A percentile compares a stretch with the other conserved stretches of the same genome.
These are phyloP conservation scores for Diachasmimorpha longicaudata DNA, from an alignment of 1,140 invertebrate species.

Conservation along the genomic window DNA sequence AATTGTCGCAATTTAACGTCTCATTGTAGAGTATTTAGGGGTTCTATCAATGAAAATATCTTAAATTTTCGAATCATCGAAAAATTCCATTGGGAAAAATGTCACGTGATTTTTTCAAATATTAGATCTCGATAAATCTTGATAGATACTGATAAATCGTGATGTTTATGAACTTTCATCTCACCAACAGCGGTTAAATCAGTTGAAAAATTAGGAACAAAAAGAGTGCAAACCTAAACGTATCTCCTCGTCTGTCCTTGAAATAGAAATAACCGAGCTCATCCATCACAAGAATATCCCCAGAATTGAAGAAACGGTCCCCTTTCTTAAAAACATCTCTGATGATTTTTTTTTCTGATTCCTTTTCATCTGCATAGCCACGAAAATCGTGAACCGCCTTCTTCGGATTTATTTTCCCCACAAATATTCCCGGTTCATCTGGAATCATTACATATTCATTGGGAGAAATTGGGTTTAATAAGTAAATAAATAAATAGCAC, in stretches of 20 bases:
- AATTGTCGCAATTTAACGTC: no score
- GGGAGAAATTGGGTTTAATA: neutral
- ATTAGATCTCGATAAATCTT: no score
- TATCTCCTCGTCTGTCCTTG: conserved; percentile 94
- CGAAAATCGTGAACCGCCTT: conserved; percentile 73
- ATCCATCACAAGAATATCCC: conserved; percentile 91
- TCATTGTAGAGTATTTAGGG: no score
- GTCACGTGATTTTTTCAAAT: no score
- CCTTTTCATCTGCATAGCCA: conserved; percentile 89
- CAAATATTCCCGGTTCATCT: conserved; percentile 75
- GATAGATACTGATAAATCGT: no score
- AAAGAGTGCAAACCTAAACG: conserved; percentile 71
- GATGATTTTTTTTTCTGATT: conserved; percentile 91
- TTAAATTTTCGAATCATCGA: no score
- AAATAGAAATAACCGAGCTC: conserved; percentile 94
- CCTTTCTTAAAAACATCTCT: conserved; percentile 83
- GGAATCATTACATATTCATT: conserved; percentile 19
- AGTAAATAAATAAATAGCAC: neutral
- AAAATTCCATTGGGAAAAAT: no score
- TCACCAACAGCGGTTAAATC: no score
- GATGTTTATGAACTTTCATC: no score
- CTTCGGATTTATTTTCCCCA: conserved; percentile 80
- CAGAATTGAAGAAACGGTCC: conserved; percentile 91
- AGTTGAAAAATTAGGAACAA: neutral
- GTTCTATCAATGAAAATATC: no score